phyloP scores from a whole-genome alignment of 2,113 vertebrate genomes.

The Eclectus roratus region DNA sequence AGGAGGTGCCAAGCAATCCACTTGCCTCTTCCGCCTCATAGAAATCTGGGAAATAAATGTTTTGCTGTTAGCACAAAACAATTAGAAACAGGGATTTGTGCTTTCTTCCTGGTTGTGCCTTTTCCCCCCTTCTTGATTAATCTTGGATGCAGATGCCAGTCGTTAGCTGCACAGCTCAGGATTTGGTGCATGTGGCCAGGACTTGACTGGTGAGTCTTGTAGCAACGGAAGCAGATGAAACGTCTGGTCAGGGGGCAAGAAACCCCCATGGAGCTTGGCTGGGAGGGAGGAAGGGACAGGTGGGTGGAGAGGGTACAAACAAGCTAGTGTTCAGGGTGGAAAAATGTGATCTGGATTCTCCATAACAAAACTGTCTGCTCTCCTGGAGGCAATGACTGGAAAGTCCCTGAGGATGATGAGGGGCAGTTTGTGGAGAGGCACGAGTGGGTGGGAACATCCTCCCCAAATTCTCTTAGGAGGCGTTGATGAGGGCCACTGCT shows the following conservation, averaged over 20 bases:
- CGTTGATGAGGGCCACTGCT: neutral
- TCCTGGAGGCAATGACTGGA: neutral
- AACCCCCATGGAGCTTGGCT: neutral
- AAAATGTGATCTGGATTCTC: neutral
- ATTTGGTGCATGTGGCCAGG: neutral
- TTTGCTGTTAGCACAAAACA: neutral
- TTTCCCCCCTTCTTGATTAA: conserved; percentile 5
- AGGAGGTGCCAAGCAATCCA: neutral
- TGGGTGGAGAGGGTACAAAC: neutral
- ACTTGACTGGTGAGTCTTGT: neutral
- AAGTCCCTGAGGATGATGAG: neutral
- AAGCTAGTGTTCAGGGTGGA: neutral
- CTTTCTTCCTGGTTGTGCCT: neutral
- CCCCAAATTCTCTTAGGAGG: neutral
- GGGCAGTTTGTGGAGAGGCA: neutral
- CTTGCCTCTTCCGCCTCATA: conserved; percentile 3
- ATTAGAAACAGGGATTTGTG: neutral
- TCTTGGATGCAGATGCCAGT: neutral
- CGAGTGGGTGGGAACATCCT: neutral
- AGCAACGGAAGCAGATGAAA: neutral
- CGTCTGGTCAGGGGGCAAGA: neutral
- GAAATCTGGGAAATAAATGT: conserved; percentile 16
- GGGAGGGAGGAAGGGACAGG: neutral
- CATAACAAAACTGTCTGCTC: neutral
- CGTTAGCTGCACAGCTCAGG: neutral